Base-by-base conservation (phyloP, 2,888 invertebrate genomes). In the Drosophila tanythrix region DNA sequence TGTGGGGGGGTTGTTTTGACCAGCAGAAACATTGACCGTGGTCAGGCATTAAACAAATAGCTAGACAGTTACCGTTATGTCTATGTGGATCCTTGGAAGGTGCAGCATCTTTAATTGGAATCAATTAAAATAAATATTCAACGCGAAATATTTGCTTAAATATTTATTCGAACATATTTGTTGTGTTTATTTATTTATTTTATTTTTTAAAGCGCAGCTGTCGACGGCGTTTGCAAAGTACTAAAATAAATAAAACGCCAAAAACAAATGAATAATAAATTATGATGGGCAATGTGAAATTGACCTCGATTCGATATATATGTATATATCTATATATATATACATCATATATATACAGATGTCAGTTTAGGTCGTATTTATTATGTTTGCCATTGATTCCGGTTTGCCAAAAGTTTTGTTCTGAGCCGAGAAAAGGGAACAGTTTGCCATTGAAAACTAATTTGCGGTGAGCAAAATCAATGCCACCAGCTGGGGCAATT, bases 211-310 rank as follows among this genome's bases (percentile, higher is more conserved):
- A 43, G 73, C 77, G 46, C 83, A 84, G 83, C 83, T 84, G 83
- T 82, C 61, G 64, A 21, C 46, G 53, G 43, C 79, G 51, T 51
- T 74, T 68, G 75, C 80, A 83, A 84, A 83, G 56, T 73, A 76
- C 82, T 71, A 85, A 84, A 75, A 66, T 71, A 83, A 83, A 83
- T 79, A 85, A 79, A 70, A 57, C 50, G 50, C 65, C 61, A 63
- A 62, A 62, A 65, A 55, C 66, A 82, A 85, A 80, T 70, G 69
- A 71, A 71, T n/a, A 56, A 83, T 76, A 82, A 76, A 85, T 76
- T 69, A 64, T 76, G 52, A 62, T 46, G 33, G 52, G 35, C 55
- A 55, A 33, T 43, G 50, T 25, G 25, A 36, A 61, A 40, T 56
- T 61, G 55, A 61, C 25, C 58, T 58, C 64, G 25, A 72, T 55